phyloP scores from a whole-genome alignment of 2,113 vertebrate genomes.

The Hydropotes inermis region DNA sequence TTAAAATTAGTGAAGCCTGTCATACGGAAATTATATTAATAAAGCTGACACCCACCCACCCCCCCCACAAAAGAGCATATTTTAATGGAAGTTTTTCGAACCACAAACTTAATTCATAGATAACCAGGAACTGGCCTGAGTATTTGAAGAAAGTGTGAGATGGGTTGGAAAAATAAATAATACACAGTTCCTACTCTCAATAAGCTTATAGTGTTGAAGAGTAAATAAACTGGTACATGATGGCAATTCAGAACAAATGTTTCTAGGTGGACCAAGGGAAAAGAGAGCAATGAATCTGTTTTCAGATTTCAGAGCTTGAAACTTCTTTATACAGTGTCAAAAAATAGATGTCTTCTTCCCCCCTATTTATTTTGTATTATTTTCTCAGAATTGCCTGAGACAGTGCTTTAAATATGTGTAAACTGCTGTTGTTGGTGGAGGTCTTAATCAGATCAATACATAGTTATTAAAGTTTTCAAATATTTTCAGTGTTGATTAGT shows the following conservation, averaged over 20 bases:
- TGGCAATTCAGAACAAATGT: not conserved
- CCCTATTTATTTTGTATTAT: not conserved
- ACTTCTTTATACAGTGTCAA: not conserved
- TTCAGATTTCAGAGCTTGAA: not conserved
- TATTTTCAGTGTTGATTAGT: not conserved
- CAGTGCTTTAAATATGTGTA: not conserved
- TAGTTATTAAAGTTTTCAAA: not conserved
- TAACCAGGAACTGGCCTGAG: not conserved
- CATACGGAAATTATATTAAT: not conserved
- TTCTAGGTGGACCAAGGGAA: not conserved
- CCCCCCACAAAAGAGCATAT: not conserved
- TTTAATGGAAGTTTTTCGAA: not conserved
- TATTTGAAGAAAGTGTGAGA: not conserved
- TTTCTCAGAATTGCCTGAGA: not conserved
- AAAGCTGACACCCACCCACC: not conserved
- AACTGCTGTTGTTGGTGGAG: not conserved
- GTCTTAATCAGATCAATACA: not conserved
- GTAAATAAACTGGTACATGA: not conserved
- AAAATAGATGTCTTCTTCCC: not conserved
- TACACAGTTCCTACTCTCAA: not conserved
- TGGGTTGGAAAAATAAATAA: not conserved
- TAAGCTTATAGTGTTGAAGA: not conserved
- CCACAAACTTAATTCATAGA: not conserved
- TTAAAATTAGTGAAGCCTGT: not conserved
- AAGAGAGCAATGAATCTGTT: not conserved